phyloP scores from a whole-genome alignment of 2,888 invertebrate species.

The Mallateleia sp. region DNA sequence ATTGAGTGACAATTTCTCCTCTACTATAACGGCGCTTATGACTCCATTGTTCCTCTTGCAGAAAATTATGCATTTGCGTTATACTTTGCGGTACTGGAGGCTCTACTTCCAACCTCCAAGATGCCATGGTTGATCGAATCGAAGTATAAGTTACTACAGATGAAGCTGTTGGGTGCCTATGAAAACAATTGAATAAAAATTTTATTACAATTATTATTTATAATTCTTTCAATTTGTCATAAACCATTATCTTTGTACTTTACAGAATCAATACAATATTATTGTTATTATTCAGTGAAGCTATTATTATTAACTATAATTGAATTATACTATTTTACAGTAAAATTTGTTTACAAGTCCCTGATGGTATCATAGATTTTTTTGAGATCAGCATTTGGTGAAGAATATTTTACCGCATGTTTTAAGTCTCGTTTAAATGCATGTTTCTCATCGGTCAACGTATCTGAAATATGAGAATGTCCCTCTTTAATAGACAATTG shows the following conservation, averaged over 20 bases:
- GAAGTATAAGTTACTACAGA: background rate
- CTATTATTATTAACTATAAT: no score
- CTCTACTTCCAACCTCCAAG: constrained; percentile 18
- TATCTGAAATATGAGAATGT: background rate
- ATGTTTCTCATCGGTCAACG: background rate
- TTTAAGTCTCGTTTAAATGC: background rate
- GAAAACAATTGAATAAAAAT: no score
- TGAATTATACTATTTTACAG: no score
- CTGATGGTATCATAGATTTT: background rate
- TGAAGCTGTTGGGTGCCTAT: constrained; percentile 11
- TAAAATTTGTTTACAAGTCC: background rate
- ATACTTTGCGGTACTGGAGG: constrained; percentile 13
- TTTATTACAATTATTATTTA: no score
- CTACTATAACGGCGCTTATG: background rate
- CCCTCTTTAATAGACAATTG: background rate
- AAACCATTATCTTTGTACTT: no score
- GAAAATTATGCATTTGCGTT: background rate
- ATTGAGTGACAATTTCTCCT: background rate
- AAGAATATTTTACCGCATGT: background rate
- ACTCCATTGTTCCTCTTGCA: constrained; percentile 1
- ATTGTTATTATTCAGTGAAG: no score
- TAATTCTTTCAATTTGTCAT: no score
- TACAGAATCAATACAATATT: no score
- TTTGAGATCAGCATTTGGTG: background rate
- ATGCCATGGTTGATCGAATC: background rate